These are phyloP conservation scores for Centropyge bicolor DNA, from an alignment of 2,797 vertebrate species.

Conservation along the genomic window DNA sequence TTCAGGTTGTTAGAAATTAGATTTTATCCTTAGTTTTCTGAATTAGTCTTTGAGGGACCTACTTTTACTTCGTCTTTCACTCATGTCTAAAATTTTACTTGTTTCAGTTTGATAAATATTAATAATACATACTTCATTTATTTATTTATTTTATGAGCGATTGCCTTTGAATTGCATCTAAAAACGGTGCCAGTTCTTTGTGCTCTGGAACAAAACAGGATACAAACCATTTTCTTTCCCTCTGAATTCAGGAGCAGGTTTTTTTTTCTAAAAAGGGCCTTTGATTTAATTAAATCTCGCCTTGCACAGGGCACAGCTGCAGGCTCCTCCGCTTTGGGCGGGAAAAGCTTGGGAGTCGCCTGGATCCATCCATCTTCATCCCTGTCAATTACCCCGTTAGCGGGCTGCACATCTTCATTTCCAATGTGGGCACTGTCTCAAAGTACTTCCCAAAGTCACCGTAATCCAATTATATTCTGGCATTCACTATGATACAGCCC, in stretches of 20 bases:
- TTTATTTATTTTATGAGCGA: conserved; percentile 6
- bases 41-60: neutral
- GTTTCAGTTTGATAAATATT: neutral
- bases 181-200: neutral
- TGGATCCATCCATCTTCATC: conserved; percentile 81
- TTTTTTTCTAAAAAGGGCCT: conserved; percentile 31
- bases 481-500: conserved; percentile 70
- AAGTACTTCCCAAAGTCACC: conserved; percentile 84
- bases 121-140: neutral
- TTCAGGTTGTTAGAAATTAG: neutral
- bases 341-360: conserved; percentile 63
- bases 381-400: conserved; percentile 81
- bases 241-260: conserved; percentile 27
- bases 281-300: conserved; percentile 68
- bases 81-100: neutral
- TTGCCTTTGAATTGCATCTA: conserved; percentile 16
- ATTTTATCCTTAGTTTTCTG: neutral
- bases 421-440: conserved; percentile 78
- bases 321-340: conserved; percentile 60
- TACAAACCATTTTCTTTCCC: conserved; percentile 6
- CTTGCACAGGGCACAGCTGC: conserved; percentile 56
- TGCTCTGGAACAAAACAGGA: conserved; percentile 2
- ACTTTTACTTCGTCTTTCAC: neutral
- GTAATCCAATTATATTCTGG: conserved; percentile 82
- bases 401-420: conserved; percentile 79